These are phyloP conservation scores for Acleris sparsana DNA, from an alignment of 2,888 invertebrate species.

Conservation along the genomic window DNA sequence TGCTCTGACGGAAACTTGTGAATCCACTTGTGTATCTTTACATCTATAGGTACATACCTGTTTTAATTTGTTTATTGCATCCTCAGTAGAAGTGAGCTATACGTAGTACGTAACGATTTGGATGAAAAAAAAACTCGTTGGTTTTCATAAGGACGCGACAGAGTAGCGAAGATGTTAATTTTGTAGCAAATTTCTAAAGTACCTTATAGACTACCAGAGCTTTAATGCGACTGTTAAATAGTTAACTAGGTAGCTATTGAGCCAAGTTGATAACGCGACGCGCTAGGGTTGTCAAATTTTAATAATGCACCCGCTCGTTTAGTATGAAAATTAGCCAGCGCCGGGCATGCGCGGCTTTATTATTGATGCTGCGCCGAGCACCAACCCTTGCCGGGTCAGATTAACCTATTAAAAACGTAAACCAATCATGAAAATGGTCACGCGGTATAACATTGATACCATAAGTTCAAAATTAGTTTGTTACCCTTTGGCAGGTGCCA, in stretches of 20 bases:
- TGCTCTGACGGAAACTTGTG: not conserved
- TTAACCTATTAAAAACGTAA: constrained; percentile 35
- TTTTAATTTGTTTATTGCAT: too few species aligned
- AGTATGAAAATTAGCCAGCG: constrained; percentile 81
- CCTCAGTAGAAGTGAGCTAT: too few species aligned
- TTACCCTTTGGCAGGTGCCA: too few species aligned
- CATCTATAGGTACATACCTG: too few species aligned
- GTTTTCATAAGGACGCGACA: too few species aligned
- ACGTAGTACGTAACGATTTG: too few species aligned
- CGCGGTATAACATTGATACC: not conserved
- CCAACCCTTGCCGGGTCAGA: constrained; percentile 21
- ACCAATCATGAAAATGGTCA: constrained; percentile 3
- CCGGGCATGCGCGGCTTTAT: constrained; percentile 60
- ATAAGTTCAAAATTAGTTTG: too few species aligned
- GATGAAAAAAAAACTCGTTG: too few species aligned
- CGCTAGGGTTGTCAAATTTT: constrained; percentile 75
- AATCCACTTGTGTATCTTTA: too few species aligned
- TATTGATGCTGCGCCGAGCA: constrained; percentile 60
- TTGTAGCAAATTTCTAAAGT: not conserved
- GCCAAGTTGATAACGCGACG: constrained; percentile 43
- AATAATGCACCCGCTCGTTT: constrained; percentile 81
- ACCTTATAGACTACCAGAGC: constrained; percentile 46
- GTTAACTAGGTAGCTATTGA: constrained; percentile 63
- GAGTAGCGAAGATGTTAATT: not conserved
- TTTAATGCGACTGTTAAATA: constrained; percentile 66